Base-by-base conservation (phyloP, 2,113 vertebrate genomes). In the Lamprologus tigripictilis region DNA sequence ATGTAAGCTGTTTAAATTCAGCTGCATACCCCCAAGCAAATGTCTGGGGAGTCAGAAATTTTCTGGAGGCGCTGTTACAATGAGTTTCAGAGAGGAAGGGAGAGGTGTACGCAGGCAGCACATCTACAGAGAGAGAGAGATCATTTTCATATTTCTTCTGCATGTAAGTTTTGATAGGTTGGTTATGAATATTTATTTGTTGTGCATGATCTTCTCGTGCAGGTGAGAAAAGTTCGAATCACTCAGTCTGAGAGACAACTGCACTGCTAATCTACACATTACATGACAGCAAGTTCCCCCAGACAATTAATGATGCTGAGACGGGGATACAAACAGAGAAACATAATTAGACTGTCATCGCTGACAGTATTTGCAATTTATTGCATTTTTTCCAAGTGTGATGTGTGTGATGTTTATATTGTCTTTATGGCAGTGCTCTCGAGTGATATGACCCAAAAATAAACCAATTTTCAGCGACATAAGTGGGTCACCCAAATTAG, bases 401-500 rank as follows among this genome's bases (percentile, higher is more conserved):
- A 31, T 17, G 17, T 21, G 76, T 57, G 23, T 49, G 76, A 76
- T 58, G n/a, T 88, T 85, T 61, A 71, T 84, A 76, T 83, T 87
- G 57, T 86, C 21, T 87, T 37, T 54, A 49, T 85, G 63, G 35
- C 45, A 49, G 85, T 31, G 17, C 35, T 84, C 78, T 89, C 51
- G 47, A 57, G 88, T 85, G 85, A 79, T 88, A 21, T 89, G 81
- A 84, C 78, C 90, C 80, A 92, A 90, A 92, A 89, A 85, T 76
- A 89, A 91, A 84, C n/a, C 79, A 58, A 78, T 57, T 86, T 92
- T 89, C 88, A 61, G 68, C 84, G 31, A 89, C 85, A 90, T 85
- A 95, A 95, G 49, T 94, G 88, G 92, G 91, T 93, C 93, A 82
- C 49, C 79, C 42, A 90, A 92, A 93, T 93, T 84, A 92, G 84